Base-by-base conservation (phyloP, 2,888 invertebrate species). In the Antheraea assamensis region DNA sequence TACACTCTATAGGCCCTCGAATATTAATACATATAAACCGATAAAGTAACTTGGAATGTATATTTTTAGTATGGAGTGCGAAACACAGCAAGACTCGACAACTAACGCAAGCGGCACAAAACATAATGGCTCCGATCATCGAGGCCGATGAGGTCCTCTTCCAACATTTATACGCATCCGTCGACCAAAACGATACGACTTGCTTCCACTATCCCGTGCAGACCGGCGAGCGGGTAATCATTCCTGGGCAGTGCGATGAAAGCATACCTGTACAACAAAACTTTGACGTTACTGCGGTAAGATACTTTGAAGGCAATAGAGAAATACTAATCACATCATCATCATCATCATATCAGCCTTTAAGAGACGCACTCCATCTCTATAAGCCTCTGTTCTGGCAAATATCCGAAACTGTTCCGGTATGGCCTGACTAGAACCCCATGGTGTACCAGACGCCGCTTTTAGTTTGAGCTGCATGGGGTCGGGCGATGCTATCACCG, bases 191-290 rank as follows among this genome's bases (percentile, higher is more conserved):
- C 5, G 87, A 89, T 72, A 75, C 55, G 0, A 86, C 87, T 24
- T 94, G 94, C 81, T 93, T 93, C 90, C 85, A 92, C 80, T 93
- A 93, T 76, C 93, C 93, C 0, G 79, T 76, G 3, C 78, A 80
- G 13, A 78, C 82, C 1, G 88, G 85, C 1, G 78, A 83, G 19
- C 83, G 80, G 58, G 82, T 93, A 71, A 83, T 92, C n/a, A 72
- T 94, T 24, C 92, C 90, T 66, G 94, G 94, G 49, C 90, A 90
- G 75, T 94, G 94, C 49, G 89, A 92, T 77, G 21, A 55, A 0
- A 77, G 80, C 68, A 92, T 93, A 74, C 85, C 90, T 1, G 87
- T 87, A 8, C 81, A 86, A n/a, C 74, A 74, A 24, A 75, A 84
- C 75, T 92, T 94, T 74, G 80, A 90, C 70, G 78, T 87, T 5